phyloP scores from a whole-genome alignment of 2,888 invertebrate genomes.

The Autographa gamma region DNA sequence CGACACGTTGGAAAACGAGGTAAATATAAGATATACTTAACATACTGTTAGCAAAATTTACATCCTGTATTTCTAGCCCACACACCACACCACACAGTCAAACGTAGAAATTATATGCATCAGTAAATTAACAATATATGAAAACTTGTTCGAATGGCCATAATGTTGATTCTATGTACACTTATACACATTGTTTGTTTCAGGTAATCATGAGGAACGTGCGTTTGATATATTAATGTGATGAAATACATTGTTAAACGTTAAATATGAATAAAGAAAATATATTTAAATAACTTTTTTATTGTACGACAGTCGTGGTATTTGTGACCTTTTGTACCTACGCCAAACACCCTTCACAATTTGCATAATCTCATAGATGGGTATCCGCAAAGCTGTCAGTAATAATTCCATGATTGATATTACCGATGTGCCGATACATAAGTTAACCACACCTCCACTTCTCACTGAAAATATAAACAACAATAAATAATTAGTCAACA shows the following conservation, averaged over 20 bases:
- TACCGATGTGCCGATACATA: constrained; percentile 81
- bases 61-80: too few species aligned
- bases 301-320: constrained; percentile 46
- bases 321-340: constrained; percentile 46
- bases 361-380: constrained; percentile 62
- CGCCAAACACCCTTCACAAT: constrained; percentile 53
- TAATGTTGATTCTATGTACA: neutral
- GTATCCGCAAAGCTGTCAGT: constrained; percentile 65
- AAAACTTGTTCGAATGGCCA: too few species aligned
- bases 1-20: constrained; percentile 8
- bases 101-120: too few species aligned
- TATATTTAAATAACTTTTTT: constrained; percentile 53
- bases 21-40: neutral
- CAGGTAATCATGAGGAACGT: constrained; percentile 12
- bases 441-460: constrained; percentile 79
- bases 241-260: constrained; percentile 9
- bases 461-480: constrained; percentile 72
- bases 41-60: neutral
- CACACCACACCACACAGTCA: too few species aligned
- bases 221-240: neutral
- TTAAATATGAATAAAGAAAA: constrained; percentile 22
- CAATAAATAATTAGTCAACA: constrained; percentile 1
- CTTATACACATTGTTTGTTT: constrained; percentile 17
- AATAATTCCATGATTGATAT: constrained; percentile 80
- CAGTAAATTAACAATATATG: too few species aligned